Evolutionary conservation across 2,888 invertebrate species (phyloP).

Genomic region (Pterostichus madidus): DNA sequence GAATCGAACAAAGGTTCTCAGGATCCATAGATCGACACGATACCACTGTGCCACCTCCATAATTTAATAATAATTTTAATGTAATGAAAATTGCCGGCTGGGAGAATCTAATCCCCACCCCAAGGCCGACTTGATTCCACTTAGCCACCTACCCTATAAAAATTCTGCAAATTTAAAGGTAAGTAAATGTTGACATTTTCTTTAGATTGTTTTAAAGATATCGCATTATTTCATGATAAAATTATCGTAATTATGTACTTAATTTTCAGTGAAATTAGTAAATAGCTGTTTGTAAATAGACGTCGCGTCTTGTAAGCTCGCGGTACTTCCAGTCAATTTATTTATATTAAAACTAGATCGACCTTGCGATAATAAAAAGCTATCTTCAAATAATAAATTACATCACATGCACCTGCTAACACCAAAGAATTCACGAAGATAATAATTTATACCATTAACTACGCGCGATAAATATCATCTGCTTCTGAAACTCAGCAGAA

Average conservation of each 20-base stretch:
- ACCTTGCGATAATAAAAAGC: constrained; percentile 38
- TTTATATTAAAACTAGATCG: constrained; percentile 49
- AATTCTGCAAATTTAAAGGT: not conserved
- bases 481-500: constrained; percentile 17
- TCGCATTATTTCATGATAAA: constrained; percentile 2
- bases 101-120: too few species aligned
- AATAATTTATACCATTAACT: constrained; percentile 59
- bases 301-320: not conserved
- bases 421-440: constrained; percentile 43
- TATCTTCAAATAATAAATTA: constrained; percentile 53
- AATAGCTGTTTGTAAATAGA: not conserved
- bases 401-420: constrained; percentile 56
- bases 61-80: too few species aligned
- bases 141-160: too few species aligned
- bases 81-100: too few species aligned
- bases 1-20: too few species aligned
- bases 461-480: constrained; percentile 57
- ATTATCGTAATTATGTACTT: constrained; percentile 23
- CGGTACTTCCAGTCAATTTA: not conserved
- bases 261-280: constrained; percentile 7
- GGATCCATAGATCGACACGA: too few species aligned
- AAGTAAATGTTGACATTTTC: constrained; percentile 13
- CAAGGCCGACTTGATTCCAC: too few species aligned
- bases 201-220: not conserved
- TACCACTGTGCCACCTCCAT: too few species aligned